phyloP scores from a whole-genome alignment of 2,113 vertebrate species.

The Malurus melanocephalus region DNA sequence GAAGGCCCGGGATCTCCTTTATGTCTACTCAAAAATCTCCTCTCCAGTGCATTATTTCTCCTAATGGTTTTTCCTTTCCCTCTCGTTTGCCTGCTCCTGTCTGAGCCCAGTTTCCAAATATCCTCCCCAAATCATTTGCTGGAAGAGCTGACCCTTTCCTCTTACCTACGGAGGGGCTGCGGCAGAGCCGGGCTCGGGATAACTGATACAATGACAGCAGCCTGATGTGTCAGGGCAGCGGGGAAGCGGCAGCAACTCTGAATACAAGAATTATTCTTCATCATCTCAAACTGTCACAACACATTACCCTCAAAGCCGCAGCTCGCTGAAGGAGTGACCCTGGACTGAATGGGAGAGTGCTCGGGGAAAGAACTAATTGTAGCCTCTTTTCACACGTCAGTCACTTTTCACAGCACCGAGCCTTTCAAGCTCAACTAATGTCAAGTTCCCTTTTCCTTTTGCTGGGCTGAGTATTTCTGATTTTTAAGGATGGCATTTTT shows the following conservation, averaged over 20 bases:
- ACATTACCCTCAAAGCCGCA: slow-evolving; percentile 81
- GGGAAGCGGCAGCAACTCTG: slow-evolving; percentile 71
- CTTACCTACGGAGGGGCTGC: slow-evolving; percentile 66
- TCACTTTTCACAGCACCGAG: slow-evolving; percentile 75
- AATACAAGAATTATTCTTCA: slow-evolving; percentile 87
- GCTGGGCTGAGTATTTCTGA: slow-evolving; percentile 59
- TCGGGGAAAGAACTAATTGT: slow-evolving; percentile 83
- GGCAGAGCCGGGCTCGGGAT: slow-evolving; percentile 67
- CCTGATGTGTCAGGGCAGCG: slow-evolving; percentile 77
- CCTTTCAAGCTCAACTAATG: slow-evolving; percentile 76
- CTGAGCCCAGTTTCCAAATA: slow-evolving; percentile 75
- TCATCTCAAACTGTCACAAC: slow-evolving; percentile 84
- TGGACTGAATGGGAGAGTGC: slow-evolving; percentile 75
- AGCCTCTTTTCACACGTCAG: slow-evolving; percentile 84
- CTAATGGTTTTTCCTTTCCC: slow-evolving; percentile 66
- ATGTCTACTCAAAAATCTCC: slow-evolving; percentile 59
- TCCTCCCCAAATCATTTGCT: slow-evolving; percentile 76
- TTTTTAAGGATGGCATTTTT: slow-evolving; percentile 58
- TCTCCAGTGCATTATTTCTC: slow-evolving; percentile 62
- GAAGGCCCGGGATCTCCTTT: slow-evolving; percentile 59
- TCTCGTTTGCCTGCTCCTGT: slow-evolving; percentile 70
- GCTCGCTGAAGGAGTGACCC: slow-evolving; percentile 73
- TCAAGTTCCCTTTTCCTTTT: slow-evolving; percentile 66
- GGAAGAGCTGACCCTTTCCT: slow-evolving; percentile 62
- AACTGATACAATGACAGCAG: slow-evolving; percentile 84